Evolutionary conservation across 1,140 invertebrate species (phyloP).

Genomic region (Patella vulgata): DNA sequence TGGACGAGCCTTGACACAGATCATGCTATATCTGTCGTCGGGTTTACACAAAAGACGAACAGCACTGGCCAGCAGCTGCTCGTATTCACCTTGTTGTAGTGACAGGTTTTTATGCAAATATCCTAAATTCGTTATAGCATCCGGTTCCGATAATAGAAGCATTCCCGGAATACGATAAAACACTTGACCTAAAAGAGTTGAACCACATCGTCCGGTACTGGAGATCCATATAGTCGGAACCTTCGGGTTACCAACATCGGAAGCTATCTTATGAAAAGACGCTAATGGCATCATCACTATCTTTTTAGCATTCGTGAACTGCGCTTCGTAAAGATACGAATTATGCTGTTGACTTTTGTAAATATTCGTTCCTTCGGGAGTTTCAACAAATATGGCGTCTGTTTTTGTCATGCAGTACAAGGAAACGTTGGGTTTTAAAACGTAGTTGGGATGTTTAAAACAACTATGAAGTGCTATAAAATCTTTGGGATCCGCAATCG

Average conservation of each 20-base stretch:
- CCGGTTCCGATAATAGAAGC: conserved; percentile 51
- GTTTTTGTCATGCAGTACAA: conserved; percentile 55
- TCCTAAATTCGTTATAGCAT: conserved; percentile 51
- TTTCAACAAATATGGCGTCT: conserved; percentile 56
- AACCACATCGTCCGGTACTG: conserved; percentile 53
- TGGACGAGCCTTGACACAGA: conserved; percentile 53
- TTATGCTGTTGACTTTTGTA: conserved; percentile 32
- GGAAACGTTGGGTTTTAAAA: conserved; percentile 55
- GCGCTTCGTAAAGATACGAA: conserved; percentile 37
- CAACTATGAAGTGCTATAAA: conserved; percentile 58
- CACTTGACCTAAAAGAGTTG: conserved; percentile 52
- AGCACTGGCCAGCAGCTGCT: conserved; percentile 51
- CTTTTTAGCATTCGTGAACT: conserved; percentile 51
- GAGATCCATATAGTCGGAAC: conserved; percentile 54
- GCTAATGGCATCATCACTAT: conserved; percentile 57
- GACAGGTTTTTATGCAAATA: conserved; percentile 39
- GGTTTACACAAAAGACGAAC: conserved; percentile 59
- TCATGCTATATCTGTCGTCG: conserved; percentile 47
- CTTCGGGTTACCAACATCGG: conserved; percentile 53
- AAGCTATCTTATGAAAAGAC: conserved; percentile 58
- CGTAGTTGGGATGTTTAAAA: conserved; percentile 57
- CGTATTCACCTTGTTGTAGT: conserved; percentile 50
- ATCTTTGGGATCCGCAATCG: conserved; percentile 50
- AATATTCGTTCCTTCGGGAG: conserved; percentile 39
- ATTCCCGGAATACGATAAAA: conserved; percentile 54